Evolutionary conservation across 1,140 invertebrate genomes (phyloP).

Genomic region (Ips nitidus): DNA sequence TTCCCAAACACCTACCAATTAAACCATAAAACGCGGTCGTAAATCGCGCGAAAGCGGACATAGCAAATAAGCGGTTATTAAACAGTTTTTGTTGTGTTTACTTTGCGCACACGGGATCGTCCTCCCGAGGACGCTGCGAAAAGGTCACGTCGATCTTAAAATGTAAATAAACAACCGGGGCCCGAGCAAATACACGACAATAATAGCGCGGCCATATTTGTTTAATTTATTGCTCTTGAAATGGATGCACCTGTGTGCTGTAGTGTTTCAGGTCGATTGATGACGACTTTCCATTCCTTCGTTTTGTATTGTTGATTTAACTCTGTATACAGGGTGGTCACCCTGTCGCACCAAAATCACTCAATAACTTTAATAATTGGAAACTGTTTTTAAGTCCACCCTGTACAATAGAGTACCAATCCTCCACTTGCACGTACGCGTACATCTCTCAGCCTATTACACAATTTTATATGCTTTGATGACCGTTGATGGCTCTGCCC

Average conservation of each 20-base stretch:
- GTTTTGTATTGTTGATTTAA: background rate
- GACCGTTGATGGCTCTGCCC: background rate
- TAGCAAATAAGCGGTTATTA: constrained; percentile 17
- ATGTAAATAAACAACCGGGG: constrained; percentile 20
- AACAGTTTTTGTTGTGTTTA: constrained; percentile 19
- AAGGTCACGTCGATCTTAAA: constrained; percentile 25
- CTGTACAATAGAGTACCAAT: constrained; percentile 11
- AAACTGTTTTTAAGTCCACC: background rate
- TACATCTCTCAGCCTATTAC: constrained; percentile 17
- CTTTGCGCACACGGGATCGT: background rate
- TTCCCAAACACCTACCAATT: constrained; percentile 5
- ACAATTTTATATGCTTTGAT: constrained; percentile 29
- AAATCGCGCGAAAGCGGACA: constrained; percentile 13
- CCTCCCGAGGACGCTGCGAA: constrained; percentile 17
- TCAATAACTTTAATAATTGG: background rate
- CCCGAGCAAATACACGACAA: constrained; percentile 9
- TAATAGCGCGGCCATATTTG: constrained; percentile 24
- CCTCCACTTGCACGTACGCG: constrained; percentile 22
- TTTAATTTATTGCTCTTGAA: constrained; percentile 20
- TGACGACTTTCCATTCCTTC: constrained; percentile 6
- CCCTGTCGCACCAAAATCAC: background rate
- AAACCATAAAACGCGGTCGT: constrained; percentile 16
- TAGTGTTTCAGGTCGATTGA: constrained; percentile 8
- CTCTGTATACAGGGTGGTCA: constrained; percentile 1
- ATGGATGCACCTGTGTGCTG: constrained; percentile 12